phyloP scores from a whole-genome alignment of 2,797 vertebrate species.

The Coracias cyanogaster region DNA sequence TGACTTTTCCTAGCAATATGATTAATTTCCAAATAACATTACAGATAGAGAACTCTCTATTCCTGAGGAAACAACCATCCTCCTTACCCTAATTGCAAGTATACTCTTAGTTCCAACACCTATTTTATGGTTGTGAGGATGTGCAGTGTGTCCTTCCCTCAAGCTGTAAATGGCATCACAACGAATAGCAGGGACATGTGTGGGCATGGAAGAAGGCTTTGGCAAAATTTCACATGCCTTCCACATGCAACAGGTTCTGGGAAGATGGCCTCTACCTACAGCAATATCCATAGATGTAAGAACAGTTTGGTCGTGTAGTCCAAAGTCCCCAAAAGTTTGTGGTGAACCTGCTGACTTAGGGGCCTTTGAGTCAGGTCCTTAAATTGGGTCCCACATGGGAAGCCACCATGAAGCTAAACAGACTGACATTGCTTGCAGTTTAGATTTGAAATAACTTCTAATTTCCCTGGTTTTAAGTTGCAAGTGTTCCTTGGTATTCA shows the following conservation, averaged over 20 bases:
- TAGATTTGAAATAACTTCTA: neutral
- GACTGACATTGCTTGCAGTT: neutral
- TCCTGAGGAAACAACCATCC: neutral
- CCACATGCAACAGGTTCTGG: neutral
- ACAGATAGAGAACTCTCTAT: neutral
- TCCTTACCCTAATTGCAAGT: neutral
- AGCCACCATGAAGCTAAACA: neutral
- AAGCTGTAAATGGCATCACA: neutral
- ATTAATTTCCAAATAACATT: neutral
- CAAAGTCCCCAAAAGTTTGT: neutral
- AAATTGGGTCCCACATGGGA: neutral
- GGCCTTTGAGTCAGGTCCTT: neutral
- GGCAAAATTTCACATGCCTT: neutral
- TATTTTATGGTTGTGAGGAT: neutral
- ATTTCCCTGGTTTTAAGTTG: neutral
- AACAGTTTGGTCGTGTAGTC: neutral
- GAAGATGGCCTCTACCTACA: neutral
- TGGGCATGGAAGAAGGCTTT: neutral
- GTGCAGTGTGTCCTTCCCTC: neutral
- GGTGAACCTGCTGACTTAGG: neutral
- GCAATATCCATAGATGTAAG: neutral
- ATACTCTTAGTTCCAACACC: neutral
- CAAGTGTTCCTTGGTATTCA: neutral
- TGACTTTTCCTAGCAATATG: neutral
- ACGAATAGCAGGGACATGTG: neutral